Evolutionary conservation across 2,797 vertebrate species (phyloP), one percentile per base, ranked within the genome.

Genomic region (Chrysocyon brachyurus): DNA sequence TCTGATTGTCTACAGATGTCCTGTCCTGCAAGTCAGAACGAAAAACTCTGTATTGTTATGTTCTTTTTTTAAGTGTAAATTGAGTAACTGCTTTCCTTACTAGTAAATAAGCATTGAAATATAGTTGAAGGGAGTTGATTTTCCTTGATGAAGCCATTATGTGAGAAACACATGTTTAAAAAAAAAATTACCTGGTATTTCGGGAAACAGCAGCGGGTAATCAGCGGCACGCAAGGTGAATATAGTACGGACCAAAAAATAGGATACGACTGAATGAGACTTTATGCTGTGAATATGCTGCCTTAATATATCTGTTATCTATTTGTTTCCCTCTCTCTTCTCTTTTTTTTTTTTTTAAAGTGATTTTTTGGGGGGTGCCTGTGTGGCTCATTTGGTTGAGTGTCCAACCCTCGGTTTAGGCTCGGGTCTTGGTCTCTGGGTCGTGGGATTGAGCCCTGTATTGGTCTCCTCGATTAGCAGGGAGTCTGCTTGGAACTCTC

Each of bases 291-390:
- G 95, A 97, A 90, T 70, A 2, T 54, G 33, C 85, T 97, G 73
- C 96, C 94, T 94, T 77, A 98, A 87, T 77, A 77, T 28, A 91
- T 96, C 87, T 66, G 9, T 90, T 68, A 16, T 78, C 59, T 95
- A 46, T 96, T 0, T 61, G 11, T 17, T 96, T 84, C 33, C 66
- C 75, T 87, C 97, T 97, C 12, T 5, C 10, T 3, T 5, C 15
- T 61, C 52, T 15, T 46, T n/a, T 40, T 72, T n/a, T 40, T 72
- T 4, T 87, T 91, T 93, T 26, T 72, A 56, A 52, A 56, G 33
- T 83, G 3, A 56, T 64, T 83, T 85, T 72, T 88, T 68, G n/a
- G 66, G n/a, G 66, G 33, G 66, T 6, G 2, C n/a, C 17, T 68
- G n/a, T 9, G 4, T 2, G 17, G n/a, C 9, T 31, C 19, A 19